Base-by-base conservation (phyloP, 2,113 vertebrate genomes). In the Catharus fuscescens region DNA sequence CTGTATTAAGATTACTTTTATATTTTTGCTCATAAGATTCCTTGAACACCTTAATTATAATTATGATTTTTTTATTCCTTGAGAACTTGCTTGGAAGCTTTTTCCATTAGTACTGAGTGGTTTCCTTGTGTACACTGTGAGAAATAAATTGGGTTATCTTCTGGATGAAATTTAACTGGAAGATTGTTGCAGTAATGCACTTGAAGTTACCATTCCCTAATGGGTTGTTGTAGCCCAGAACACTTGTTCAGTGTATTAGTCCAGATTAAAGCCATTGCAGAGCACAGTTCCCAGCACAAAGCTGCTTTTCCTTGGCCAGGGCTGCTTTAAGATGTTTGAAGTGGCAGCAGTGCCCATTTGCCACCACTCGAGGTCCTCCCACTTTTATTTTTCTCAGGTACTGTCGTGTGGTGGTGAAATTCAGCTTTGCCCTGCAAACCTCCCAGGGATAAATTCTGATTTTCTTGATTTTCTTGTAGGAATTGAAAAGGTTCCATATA, bases 281-380 rank as follows among this genome's bases (percentile, higher is more conserved):
- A 69, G 9, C 5, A 11, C 54, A 48, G 6, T 32, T 32, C 47
- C 62, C 34, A 14, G 54, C 6, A 21, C 54, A 69, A 61, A 42
- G 6, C 50, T 62, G 31, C 62, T 67, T 8, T 32, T 40, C 6
- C 14, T 40, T 19, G 66, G 18, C 1, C 29, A 8, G 18, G n/a
- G 50, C 14, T 44, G 34, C 2, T 45, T 54, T 25, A 5, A 77
- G 31, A 23, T 44, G 38, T 8, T 82, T 42, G 25, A n/a, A 56
- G 56, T 64, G 70, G 47, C 81, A 65, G 91, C 74, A 95, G 38
- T 96, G 83, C 84, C 80, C 36, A 0, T 66, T 90, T 80, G 53
- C 91, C 89, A 48, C 95, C 96, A 95, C 93, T 56, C n/a, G 96
- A 97, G 97, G 96, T 48, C 94, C 94, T 96, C 71, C 12, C 67